Conservation (phyloP, 2,113 vertebrate species). For the Halcyon senegalensis region DNA sequence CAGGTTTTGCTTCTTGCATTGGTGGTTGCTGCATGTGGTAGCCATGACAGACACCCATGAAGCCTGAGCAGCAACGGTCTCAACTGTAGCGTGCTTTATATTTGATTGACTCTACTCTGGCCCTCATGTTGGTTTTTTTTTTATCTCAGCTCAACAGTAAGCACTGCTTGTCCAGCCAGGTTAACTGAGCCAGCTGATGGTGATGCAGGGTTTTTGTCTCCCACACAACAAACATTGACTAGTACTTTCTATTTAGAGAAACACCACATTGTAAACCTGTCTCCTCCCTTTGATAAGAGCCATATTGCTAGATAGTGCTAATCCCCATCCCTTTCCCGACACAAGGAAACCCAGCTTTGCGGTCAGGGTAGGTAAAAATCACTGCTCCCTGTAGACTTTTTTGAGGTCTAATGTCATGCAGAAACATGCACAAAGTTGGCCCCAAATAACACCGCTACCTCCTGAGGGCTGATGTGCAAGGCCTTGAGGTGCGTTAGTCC, state of each 20-base stretch:
- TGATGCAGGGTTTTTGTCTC: slow-evolving; percentile 32
- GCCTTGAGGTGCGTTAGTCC: not conserved
- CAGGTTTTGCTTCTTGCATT: not conserved
- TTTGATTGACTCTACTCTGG: not conserved
- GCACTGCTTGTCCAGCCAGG: not conserved
- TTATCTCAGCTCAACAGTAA: not conserved
- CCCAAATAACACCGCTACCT: accelerated
- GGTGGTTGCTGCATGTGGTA: accelerated
- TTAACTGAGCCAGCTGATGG: slow-evolving; percentile 6
- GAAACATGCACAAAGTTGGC: not conserved
- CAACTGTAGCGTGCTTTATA: not conserved
- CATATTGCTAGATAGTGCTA: not conserved
- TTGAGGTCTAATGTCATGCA: not conserved
- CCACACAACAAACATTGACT: slow-evolving; percentile 37
- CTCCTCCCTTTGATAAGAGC: slow-evolving; percentile 46
- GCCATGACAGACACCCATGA: not conserved
- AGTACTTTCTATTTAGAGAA: slow-evolving; percentile 42
- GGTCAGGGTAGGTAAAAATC: not conserved
- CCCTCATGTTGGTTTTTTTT: not conserved
- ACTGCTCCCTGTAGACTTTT: not conserved
- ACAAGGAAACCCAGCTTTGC: not conserved
- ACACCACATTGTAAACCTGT: not conserved
- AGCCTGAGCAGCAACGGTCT: not conserved
- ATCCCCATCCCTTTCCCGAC: not conserved
- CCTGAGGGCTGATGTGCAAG: not conserved